Base-by-base conservation (phyloP, 1,140 invertebrate species). In the Grapholita molesta region DNA sequence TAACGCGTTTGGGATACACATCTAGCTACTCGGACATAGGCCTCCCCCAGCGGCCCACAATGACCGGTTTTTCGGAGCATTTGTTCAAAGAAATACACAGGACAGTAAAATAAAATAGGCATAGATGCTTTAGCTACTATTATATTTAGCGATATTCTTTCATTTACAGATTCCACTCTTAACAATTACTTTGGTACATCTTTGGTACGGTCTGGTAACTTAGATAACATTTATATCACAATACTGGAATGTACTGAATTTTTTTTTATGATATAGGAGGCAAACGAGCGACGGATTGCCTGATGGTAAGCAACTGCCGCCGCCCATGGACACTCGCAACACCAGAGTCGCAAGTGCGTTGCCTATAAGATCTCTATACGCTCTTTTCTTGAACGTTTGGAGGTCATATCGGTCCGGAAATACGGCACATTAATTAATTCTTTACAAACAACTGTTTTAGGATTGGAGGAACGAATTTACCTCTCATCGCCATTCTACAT, bases 101-200 rank as follows among this genome's bases (percentile, higher is more conserved):
- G 5, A 24, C 0, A 11, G 6, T 61, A 25, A 66, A 67, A 67
- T 30, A 68, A 70, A 66, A 77, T 48, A 9, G 21, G 21, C 8
- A 52, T 24, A 64, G 24, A 78, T 80, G 76, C 74, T 73, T 79
- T 70, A 78, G 76, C 77, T 78, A 83, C 74, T 9, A 69, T 75
- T 81, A 78, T 80, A 79, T 74, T 80, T 73, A 74, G 70, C 68
- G 68, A 69, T 72, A 73, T 72, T 74, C 66, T 68, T 52, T 69
- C 33, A 72, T 71, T 69, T 73, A 77, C 72, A 69, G 73, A 66
- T 70, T 68, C 48, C 70, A 67, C 65, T 61, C 35, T 42, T 64
- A 61, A 68, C 25, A 32, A 33, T 23, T 48, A 66, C 33, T 24
- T 70, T 42, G 67, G 42, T 68, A 71, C 48, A 53, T 69, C 71